These are phyloP conservation scores for Spea bombifrons DNA, from an alignment of 2,113 vertebrate genomes.

Conservation along the genomic window DNA sequence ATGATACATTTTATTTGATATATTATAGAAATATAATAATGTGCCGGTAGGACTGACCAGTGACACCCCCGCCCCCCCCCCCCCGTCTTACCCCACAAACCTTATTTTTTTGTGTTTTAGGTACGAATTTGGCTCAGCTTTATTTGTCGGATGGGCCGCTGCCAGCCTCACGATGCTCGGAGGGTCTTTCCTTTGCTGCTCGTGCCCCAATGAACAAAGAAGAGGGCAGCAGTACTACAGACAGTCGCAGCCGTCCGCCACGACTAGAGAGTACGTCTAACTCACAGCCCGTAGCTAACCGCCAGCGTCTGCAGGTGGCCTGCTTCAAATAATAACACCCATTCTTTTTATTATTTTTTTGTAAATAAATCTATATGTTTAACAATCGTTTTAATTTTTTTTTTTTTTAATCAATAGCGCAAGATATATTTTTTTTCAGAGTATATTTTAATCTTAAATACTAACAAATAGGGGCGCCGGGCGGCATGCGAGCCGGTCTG, in stretches of 20 bases:
- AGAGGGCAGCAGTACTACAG: slow-evolving; percentile 83
- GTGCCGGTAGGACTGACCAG: too few species aligned
- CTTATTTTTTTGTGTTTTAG: slow-evolving; percentile 56
- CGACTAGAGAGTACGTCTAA: slow-evolving; percentile 91
- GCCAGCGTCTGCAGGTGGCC: background rate
- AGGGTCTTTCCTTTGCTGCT: slow-evolving; percentile 90
- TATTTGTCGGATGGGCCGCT: slow-evolving; percentile 91
- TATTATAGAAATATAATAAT: too few species aligned
- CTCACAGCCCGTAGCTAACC: background rate
- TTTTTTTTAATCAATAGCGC: too few species aligned
- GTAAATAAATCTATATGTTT: background rate
- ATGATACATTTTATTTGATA: too few species aligned
- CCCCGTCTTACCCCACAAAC: too few species aligned
- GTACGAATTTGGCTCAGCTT: slow-evolving; percentile 90
- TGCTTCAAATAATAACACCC: background rate
- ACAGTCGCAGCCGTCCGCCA: slow-evolving; percentile 75
- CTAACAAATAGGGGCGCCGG: too few species aligned
- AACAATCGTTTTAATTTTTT: background rate
- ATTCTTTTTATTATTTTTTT: background rate
- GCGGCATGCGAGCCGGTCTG: too few species aligned
- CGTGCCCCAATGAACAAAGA: slow-evolving; percentile 78
- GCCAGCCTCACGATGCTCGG: slow-evolving; percentile 84
- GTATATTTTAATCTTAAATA: background rate
- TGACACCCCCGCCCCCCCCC: too few species aligned
- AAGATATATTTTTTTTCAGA: too few species aligned